Percentiles rank a stretch among this genome's conserved stretches.
These are phyloP conservation scores for Scaptodrosophila latifasciaeformis DNA, from an alignment of 2,888 invertebrate species.

Conservation along the genomic window DNA sequence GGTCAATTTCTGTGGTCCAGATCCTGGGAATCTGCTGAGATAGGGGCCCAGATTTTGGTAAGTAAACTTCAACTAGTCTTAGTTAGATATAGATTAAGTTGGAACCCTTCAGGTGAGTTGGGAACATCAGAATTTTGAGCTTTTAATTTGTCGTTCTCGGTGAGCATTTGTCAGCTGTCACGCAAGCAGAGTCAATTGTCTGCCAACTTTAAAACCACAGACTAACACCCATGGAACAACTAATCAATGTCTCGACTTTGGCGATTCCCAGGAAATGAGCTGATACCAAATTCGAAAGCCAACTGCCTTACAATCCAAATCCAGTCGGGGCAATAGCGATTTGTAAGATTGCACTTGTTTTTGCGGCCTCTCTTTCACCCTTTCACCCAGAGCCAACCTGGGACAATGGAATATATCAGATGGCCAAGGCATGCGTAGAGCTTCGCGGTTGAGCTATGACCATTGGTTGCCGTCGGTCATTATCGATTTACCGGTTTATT, in stretches of 20 bases:
- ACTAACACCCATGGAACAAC: neutral
- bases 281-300: constrained; percentile 37
- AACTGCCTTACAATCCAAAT: constrained; percentile 60
- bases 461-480: too few relatives aligned
- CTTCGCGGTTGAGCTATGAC: constrained; percentile 5
- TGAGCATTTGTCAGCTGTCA: constrained; percentile 46
- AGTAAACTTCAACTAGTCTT: too few relatives aligned
- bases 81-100: too few relatives aligned
- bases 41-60: too few relatives aligned
- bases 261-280: neutral
- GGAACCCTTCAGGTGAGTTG: too few relatives aligned
- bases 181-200: constrained; percentile 60
- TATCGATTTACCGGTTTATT: too few relatives aligned
- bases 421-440: neutral
- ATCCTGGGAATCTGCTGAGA: too few relatives aligned
- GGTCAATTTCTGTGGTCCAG: too few relatives aligned
- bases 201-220: neutral
- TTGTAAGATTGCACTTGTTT: constrained; percentile 55
- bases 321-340: constrained; percentile 67
- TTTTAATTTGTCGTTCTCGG: too few relatives aligned
- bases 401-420: neutral
- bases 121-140: too few relatives aligned
- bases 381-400: too few relatives aligned
- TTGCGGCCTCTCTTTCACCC: neutral
- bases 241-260: neutral